A percentile compares a stretch with the other conserved stretches of the same genome.
phyloP scores from a whole-genome alignment of 2,888 invertebrate genomes.

The Stenichneumon culpator region DNA sequence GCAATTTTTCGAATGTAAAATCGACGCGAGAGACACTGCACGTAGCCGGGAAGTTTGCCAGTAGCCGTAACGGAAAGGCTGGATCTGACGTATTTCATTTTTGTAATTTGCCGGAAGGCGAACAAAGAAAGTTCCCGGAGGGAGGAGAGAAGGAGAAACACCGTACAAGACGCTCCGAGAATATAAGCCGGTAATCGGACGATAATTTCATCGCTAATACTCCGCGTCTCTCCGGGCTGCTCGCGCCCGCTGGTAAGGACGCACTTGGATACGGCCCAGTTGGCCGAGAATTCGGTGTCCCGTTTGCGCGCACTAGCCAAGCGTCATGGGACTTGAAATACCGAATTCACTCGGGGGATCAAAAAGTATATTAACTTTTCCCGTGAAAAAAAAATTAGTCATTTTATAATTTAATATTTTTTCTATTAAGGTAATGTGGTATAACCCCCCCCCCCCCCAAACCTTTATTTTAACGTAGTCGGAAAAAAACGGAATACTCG shows the following conservation, averaged over 20 bases:
- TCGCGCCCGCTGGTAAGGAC: constrained; percentile 50
- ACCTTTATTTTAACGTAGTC: too few relatives aligned
- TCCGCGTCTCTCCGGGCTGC: constrained; percentile 71
- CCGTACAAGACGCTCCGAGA: constrained; percentile 59
- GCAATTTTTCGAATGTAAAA: constrained; percentile 28
- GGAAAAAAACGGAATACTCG: too few relatives aligned
- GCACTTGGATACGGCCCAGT: constrained; percentile 81
- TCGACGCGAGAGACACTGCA: background rate
- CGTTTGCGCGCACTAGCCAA: constrained; percentile 77
- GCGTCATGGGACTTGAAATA: constrained; percentile 36
- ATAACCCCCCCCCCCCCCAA: too few relatives aligned
- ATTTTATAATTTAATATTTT: background rate
- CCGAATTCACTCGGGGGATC: constrained; percentile 25
- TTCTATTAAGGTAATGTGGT: background rate
- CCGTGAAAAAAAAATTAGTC: background rate
- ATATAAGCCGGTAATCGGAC: constrained; percentile 78
- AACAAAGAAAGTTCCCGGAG: constrained; percentile 6
- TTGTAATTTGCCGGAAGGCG: constrained; percentile 71
- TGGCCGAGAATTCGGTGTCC: constrained; percentile 76
- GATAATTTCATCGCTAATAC: constrained; percentile 80
- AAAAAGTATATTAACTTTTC: background rate
- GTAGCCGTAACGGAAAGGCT: constrained; percentile 66
- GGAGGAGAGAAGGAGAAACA: background rate
- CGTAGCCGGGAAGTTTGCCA: constrained; percentile 76
- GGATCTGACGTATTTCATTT: constrained; percentile 69